Conservation (phyloP, 92 coral and sea anemone species). For the Epizoanthus stellaris region DNA sequence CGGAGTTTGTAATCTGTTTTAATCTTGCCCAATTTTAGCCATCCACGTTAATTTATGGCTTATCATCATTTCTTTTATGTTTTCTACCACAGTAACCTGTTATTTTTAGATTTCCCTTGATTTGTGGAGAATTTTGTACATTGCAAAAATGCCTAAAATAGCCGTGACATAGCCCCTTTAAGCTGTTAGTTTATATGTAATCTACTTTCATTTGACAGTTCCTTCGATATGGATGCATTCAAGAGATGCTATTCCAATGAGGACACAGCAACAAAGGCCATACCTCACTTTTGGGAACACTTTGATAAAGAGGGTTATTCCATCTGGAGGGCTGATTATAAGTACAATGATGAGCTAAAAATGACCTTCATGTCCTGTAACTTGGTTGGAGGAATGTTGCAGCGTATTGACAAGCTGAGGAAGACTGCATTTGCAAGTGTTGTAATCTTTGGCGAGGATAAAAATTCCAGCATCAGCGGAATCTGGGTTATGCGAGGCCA, state of each 20-base stretch:
- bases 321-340: slow-evolving; percentile 87
- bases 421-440: slow-evolving; percentile 88
- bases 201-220: slow-evolving; percentile 46
- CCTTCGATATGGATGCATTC: slow-evolving; percentile 88
- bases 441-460: slow-evolving; percentile 74
- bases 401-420: slow-evolving; percentile 77
- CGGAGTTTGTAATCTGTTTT: too few relatives aligned
- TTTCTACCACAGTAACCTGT: too few relatives aligned
- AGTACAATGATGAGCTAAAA: slow-evolving; percentile 65
- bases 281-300: slow-evolving; percentile 93
- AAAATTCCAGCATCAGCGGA: slow-evolving; percentile 55
- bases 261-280: slow-evolving; percentile 75
- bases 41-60: too few relatives aligned
- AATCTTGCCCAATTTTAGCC: too few relatives aligned
- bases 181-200: background rate
- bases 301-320: slow-evolving; percentile 93
- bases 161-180: too few relatives aligned
- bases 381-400: slow-evolving; percentile 90
- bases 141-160: too few relatives aligned
- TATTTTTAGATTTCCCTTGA: too few relatives aligned
- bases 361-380: slow-evolving; percentile 86
- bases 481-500: slow-evolving; percentile 89
- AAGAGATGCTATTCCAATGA: slow-evolving; percentile 81
- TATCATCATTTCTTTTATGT: too few relatives aligned
- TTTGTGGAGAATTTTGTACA: too few relatives aligned